A percentile compares a stretch with the other conserved stretches of the same genome.
These are phyloP conservation scores for Agonopterix arenella DNA, from an alignment of 2,888 invertebrate species.

Conservation along the genomic window DNA sequence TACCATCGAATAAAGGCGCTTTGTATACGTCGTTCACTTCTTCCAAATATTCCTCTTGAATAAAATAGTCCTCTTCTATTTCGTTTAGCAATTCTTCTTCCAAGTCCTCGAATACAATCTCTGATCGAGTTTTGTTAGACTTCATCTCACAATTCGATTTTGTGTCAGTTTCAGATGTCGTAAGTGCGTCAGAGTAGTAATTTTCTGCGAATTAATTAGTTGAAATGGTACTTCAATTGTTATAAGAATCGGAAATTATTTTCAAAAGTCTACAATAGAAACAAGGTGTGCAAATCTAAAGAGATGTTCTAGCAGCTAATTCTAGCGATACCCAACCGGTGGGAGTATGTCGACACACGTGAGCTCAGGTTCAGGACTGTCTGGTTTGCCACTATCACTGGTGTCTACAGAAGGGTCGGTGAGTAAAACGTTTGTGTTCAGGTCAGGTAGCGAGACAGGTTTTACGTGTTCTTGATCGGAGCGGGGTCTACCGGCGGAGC, in stretches of 20 bases:
- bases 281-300: conserved; percentile 8
- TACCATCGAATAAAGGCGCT: conserved; percentile 62
- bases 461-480: conserved; percentile 17
- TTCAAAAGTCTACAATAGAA: conserved; percentile 4
- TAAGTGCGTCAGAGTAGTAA: conserved; percentile 14
- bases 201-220: conserved; percentile 55
- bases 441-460: conserved; percentile 27
- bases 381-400: conserved; percentile 66
- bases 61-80: conserved; percentile 42
- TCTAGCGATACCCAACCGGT: conserved; percentile 67
- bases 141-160: conserved; percentile 18
- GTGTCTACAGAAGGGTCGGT: conserved; percentile 63
- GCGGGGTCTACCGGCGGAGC: conserved; percentile 36
- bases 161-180: conserved; percentile 10
- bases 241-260: neutral
- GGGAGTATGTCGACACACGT: conserved; percentile 63
- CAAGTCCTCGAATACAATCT: conserved; percentile 25
- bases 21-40: conserved; percentile 45
- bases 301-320: conserved; percentile 25
- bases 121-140: conserved; percentile 21
- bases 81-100: conserved; percentile 41
- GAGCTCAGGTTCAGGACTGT: conserved; percentile 63
- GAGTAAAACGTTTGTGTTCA: conserved; percentile 35
- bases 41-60: conserved; percentile 45
- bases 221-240: conserved; percentile 15